These are phyloP conservation scores for Megaceryle torquata DNA, from an alignment of 2,113 vertebrate genomes.

Conservation along the genomic window DNA sequence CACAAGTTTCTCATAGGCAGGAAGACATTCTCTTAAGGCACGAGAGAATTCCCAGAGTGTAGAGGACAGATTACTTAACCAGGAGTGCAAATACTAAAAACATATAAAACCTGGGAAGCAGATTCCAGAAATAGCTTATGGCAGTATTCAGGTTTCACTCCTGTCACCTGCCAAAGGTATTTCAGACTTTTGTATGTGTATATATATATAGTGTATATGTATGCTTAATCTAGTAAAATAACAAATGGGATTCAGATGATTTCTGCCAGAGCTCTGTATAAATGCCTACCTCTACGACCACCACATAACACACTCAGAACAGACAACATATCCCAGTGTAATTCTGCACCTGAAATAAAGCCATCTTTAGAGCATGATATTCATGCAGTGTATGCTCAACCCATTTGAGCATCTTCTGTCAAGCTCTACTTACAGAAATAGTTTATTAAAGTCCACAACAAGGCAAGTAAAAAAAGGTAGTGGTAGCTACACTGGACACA, in stretches of 20 bases:
- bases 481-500: background rate
- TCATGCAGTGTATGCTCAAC: background rate
- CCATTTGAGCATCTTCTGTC: background rate
- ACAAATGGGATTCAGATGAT: background rate
- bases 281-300: background rate
- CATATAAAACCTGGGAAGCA: background rate
- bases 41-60: background rate
- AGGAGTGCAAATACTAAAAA: background rate
- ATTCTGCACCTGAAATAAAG: background rate
- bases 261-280: background rate
- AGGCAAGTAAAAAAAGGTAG: background rate
- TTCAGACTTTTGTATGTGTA: background rate
- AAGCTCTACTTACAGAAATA: background rate
- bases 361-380: background rate
- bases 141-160: background rate
- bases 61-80: background rate
- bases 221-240: background rate
- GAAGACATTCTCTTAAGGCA: background rate
- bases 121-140: background rate
- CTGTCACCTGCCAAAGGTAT: background rate
- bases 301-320: background rate
- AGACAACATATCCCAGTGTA: background rate
- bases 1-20: background rate
- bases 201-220: constrained; percentile 11
- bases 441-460: background rate